These are phyloP conservation scores for Hydrozoanthus tunicans DNA, from an alignment of 64 coral and sea anemone species.

Conservation along the genomic window DNA sequence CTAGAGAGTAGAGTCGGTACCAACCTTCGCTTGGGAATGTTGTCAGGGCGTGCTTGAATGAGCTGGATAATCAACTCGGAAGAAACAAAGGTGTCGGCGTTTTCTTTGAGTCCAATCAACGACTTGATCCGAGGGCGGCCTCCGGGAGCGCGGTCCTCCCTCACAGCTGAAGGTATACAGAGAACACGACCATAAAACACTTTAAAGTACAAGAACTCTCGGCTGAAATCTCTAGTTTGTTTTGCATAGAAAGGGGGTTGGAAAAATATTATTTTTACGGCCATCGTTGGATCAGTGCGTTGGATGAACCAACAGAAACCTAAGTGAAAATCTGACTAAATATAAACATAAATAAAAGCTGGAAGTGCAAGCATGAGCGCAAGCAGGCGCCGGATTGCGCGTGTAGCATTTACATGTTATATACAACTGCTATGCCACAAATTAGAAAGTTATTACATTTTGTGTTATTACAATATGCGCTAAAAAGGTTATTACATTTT, in stretches of 20 bases:
- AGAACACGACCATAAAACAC: background rate
- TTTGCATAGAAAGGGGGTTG: too few species aligned
- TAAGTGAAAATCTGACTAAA: background rate
- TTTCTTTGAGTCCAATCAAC: slow-evolving; percentile 93
- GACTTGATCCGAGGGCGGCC: slow-evolving; percentile 97
- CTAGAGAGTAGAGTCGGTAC: background rate
- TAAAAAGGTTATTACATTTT: too few species aligned
- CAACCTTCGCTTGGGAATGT: slow-evolving; percentile 83
- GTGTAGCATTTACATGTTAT: too few species aligned
- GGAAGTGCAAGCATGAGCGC: background rate
- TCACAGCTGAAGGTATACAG: slow-evolving; percentile 60
- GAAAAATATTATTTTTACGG: too few species aligned
- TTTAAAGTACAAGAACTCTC: background rate
- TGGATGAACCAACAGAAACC: too few species aligned
- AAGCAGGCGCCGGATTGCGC: background rate
- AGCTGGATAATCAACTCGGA: slow-evolving; percentile 93
- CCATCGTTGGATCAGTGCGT: too few species aligned
- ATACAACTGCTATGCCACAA: too few species aligned
- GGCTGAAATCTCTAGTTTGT: background rate
- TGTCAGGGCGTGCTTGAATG: slow-evolving; percentile 95
- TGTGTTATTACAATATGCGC: too few species aligned
- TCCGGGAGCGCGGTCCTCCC: slow-evolving; percentile 95
- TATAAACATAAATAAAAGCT: background rate
- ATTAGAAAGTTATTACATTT: too few species aligned
- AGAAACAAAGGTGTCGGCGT: slow-evolving; percentile 94